Base-by-base conservation (phyloP, 2,797 vertebrate species). In the Corythornis leucogaster region DNA sequence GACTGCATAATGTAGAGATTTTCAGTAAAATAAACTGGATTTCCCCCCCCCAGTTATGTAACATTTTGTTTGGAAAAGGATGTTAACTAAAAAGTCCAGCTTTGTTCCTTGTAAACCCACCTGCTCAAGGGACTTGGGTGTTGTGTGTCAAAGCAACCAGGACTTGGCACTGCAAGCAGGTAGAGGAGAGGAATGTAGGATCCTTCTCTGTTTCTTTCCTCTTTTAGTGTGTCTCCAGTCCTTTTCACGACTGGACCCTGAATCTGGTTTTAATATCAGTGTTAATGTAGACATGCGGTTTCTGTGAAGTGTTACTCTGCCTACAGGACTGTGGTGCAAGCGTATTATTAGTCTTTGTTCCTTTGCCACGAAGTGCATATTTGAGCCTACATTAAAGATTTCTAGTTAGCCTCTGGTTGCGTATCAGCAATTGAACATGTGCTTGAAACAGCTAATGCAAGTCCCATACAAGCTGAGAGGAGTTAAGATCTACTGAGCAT, bases 261-360 rank as follows among this genome's bases (percentile, higher is more conserved):
- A 62, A 84, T 92, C 90, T 87, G 70, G 3, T 89, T 85, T 85
- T 86, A 89, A 31, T 83, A 54, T 51, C 58, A 50, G 33, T 33
- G 67, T 35, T 81, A 50, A 48, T 73, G 38, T 28, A 76, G 77
- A 43, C 4, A 0, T 92, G 85, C 30, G 80, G 67, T 90, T 94
- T 45, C 90, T 93, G 77, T 84, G 79, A 87, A 89, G 76, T 74
- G 12, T 81, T 87, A n/a, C 67, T 74, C 42, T 92, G 91, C 84
- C 91, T 91, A 40, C 45, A 77, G 80, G 45, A 48, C 50, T 57
- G n/a, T 70, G 40, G 58, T 78, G 62, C 74, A 85, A 81, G 75
- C 35, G 30, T 57, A 3, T 76, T 76, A 46, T 83, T 31, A 40
- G 48, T 26, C 86, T 96, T 90, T 95, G 88, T 96, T 93, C 61